Evolutionary conservation across 2,888 invertebrate species (phyloP).

Genomic region (Torymus texanus): DNA sequence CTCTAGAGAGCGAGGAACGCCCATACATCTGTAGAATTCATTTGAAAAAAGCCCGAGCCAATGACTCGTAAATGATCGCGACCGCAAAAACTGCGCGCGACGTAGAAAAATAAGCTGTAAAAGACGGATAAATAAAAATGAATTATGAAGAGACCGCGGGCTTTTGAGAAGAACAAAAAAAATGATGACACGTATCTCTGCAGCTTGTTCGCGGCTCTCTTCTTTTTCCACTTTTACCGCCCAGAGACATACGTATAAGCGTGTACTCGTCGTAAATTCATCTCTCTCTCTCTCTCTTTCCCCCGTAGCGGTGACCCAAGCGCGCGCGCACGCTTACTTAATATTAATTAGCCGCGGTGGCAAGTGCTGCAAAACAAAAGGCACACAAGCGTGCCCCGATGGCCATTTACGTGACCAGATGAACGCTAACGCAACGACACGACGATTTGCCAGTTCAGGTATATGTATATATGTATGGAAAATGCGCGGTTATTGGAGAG

Average conservation of each 20-base stretch:
- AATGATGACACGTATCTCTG: not conserved
- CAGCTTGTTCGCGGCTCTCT: not conserved
- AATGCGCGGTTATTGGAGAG: too few species aligned
- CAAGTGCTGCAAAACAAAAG: conserved; percentile 29
- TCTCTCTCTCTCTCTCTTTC: conserved; percentile 1
- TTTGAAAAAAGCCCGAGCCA: not conserved
- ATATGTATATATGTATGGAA: not conserved
- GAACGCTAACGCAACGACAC: conserved; percentile 18
- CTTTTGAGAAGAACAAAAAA: conserved; percentile 10
- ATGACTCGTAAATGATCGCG: conserved; percentile 17
- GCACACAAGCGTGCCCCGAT: not conserved
- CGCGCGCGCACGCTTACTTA: conserved; percentile 45
- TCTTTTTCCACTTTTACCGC: not conserved
- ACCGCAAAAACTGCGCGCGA: conserved; percentile 17
- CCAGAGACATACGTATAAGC: not conserved
- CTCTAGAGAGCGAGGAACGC: not conserved
- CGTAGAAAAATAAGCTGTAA: conserved; percentile 18
- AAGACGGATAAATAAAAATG: conserved; percentile 30
- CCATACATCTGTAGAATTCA: not conserved
- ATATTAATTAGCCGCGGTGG: conserved; percentile 49
- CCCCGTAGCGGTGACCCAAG: conserved; percentile 28
- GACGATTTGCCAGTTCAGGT: conserved; percentile 19
- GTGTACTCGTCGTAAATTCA: conserved; percentile 37
- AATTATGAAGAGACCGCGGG: conserved; percentile 3
- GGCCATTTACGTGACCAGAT: conserved; percentile 27